Conservation (phyloP, 2,888 invertebrate species). For the Lacanobia oleracea region DNA sequence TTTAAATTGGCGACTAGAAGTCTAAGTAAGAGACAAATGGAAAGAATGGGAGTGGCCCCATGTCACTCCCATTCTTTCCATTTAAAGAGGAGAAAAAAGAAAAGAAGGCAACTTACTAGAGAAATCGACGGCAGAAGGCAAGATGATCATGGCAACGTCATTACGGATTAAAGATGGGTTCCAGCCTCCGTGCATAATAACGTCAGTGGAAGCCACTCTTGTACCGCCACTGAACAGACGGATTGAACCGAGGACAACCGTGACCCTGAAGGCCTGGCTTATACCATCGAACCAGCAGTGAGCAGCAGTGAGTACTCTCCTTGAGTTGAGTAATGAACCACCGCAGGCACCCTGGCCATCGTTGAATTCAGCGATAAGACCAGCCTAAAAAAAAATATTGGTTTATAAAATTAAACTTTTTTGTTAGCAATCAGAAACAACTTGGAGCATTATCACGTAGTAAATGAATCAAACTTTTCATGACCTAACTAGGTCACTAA, state of each 20-base stretch:
- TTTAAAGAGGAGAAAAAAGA: too few relatives aligned
- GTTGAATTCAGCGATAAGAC: constrained; percentile 52
- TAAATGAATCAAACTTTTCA: background rate
- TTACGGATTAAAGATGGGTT: constrained; percentile 70
- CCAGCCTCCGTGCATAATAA: constrained; percentile 75
- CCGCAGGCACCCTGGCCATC: constrained; percentile 69
- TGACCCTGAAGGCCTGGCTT: constrained; percentile 28
- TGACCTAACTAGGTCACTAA: too few relatives aligned
- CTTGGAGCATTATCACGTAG: too few relatives aligned
- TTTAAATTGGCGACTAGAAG: too few relatives aligned
- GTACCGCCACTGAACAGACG: constrained; percentile 28
- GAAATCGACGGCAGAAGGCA: constrained; percentile 58
- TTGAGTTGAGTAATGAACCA: constrained; percentile 71
- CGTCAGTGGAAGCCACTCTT: constrained; percentile 58
- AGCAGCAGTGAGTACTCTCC: constrained; percentile 71
- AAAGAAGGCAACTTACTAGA: constrained; percentile 64
- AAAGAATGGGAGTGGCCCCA: too few relatives aligned
- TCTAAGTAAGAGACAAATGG: too few relatives aligned
- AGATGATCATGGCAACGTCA: constrained; percentile 75
- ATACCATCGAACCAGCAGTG: constrained; percentile 36
- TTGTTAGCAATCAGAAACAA: too few relatives aligned
- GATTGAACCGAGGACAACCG: constrained; percentile 42
- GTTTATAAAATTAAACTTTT: too few relatives aligned
- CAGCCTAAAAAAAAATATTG: constrained; percentile 58
- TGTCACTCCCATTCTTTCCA: too few relatives aligned